phyloP scores from a whole-genome alignment of 2,797 vertebrate genomes.

The Sphaeramia orbicularis region DNA sequence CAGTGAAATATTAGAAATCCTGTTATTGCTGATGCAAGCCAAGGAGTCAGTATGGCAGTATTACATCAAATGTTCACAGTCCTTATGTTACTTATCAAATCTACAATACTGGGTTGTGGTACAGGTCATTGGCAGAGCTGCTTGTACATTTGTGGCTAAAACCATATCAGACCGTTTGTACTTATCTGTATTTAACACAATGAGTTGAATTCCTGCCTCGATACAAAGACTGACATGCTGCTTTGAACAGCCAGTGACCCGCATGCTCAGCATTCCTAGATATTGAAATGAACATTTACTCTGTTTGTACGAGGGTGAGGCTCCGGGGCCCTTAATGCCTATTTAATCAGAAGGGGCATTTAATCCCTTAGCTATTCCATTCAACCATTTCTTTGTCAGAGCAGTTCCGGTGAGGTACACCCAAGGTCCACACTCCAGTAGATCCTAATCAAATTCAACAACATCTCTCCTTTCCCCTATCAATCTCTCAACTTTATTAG shows the following conservation, averaged over 20 bases:
- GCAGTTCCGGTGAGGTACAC: constrained; percentile 52
- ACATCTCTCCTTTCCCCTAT: constrained; percentile 64
- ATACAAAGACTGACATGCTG: constrained; percentile 24
- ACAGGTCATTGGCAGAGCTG: constrained; percentile 7
- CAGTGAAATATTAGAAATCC: not conserved
- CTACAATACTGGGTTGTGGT: not conserved
- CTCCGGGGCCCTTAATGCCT: constrained; percentile 54
- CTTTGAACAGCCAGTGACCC: constrained; percentile 51
- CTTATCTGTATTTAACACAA: constrained; percentile 32
- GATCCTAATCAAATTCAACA: constrained; percentile 71
- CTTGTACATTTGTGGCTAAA: constrained; percentile 2
- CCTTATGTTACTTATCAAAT: constrained; percentile 3
- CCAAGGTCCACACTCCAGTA: constrained; percentile 61
- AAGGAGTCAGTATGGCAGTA: not conserved
- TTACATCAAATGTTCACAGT: constrained; percentile 9
- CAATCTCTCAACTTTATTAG: constrained; percentile 61
- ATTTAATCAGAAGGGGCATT: constrained; percentile 70
- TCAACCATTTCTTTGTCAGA: constrained; percentile 48
- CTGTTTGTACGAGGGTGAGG: constrained; percentile 63
- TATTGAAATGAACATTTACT: constrained; percentile 57
- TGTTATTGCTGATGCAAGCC: not conserved
- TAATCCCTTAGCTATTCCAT: constrained; percentile 59
- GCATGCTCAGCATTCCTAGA: constrained; percentile 59
- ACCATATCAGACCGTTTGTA: constrained; percentile 19
- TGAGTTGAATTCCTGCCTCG: constrained; percentile 28